Evolutionary conservation across 2,113 vertebrate genomes (phyloP).

Genomic region (Corynorhinus townsendii): DNA sequence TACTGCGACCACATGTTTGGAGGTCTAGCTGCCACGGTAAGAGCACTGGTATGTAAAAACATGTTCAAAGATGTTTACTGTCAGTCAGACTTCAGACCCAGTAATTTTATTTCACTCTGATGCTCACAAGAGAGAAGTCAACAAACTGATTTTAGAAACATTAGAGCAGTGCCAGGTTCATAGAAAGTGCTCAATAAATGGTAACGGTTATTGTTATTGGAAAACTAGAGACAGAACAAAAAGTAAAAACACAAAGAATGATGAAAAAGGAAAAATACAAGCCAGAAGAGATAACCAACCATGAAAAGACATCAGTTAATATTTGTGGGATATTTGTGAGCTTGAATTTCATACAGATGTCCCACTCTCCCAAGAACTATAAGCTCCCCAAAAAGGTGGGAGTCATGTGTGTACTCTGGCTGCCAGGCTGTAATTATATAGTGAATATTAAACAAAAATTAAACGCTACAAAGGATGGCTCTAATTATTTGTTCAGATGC

Average conservation of each 20-base stretch:
- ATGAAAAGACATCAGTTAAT: neutral
- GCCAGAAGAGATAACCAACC: neutral
- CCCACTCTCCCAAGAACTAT: neutral
- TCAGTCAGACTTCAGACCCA: neutral
- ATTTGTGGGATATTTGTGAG: neutral
- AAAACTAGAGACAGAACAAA: neutral
- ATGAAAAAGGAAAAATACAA: neutral
- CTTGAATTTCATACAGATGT: neutral
- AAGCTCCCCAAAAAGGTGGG: neutral
- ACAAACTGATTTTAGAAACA: neutral
- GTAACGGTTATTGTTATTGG: neutral
- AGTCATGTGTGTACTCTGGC: neutral
- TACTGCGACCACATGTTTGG: neutral
- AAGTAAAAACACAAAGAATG: neutral
- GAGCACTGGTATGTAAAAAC: neutral
- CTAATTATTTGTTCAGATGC: conserved; percentile 28
- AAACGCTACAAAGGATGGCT: neutral
- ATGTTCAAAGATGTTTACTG: neutral
- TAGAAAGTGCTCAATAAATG: neutral
- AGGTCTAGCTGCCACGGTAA: neutral
- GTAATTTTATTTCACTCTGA: neutral
- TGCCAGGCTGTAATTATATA: neutral
- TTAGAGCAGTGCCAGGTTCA: neutral
- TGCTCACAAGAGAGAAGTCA: neutral
- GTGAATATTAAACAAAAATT: neutral